phyloP scores from a whole-genome alignment of 2,888 invertebrate genomes.

The Watsonalla cultraria region DNA sequence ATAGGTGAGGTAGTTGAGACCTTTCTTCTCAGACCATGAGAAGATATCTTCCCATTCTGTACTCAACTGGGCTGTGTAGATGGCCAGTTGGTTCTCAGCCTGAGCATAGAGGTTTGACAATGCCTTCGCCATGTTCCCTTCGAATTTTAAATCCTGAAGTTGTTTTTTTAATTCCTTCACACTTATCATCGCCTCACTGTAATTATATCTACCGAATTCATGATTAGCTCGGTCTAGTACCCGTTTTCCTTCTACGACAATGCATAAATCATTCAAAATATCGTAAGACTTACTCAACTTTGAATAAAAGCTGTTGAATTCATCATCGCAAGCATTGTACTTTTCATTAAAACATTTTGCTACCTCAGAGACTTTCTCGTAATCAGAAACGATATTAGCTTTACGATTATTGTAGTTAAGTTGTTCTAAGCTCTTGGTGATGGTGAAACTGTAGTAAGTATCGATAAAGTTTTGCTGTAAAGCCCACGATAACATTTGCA shows the following conservation, averaged over 20 bases:
- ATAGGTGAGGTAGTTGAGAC: conserved; percentile 52
- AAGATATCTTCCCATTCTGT: conserved; percentile 69
- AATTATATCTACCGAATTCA: conserved; percentile 57
- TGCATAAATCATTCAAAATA: conserved; percentile 44
- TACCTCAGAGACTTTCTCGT: conserved; percentile 32
- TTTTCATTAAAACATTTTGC: conserved; percentile 35
- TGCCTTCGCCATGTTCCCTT: conserved; percentile 49
- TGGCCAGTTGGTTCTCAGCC: conserved; percentile 57
- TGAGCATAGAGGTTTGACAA: conserved; percentile 47
- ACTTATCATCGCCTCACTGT: conserved; percentile 51
- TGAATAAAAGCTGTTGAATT: conserved; percentile 39
- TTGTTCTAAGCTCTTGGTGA: conserved; percentile 64
- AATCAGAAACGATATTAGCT: conserved; percentile 46
- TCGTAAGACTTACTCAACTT: conserved; percentile 42
- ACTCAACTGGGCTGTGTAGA: conserved; percentile 62
- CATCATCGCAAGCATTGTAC: conserved; percentile 39
- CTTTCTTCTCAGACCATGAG: conserved; percentile 58
- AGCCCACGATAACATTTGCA: conserved; percentile 61
- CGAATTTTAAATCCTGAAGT: conserved; percentile 45
- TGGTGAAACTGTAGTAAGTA: conserved; percentile 51
- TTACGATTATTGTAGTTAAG: conserved; percentile 60
- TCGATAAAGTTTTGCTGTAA: conserved; percentile 64
- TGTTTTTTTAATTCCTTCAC: conserved; percentile 43
- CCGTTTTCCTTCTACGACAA: conserved; percentile 49
- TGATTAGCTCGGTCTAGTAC: conserved; percentile 56